These are phyloP conservation scores for Lacerta agilis DNA, from an alignment of 2,797 vertebrate species.

Conservation along the genomic window DNA sequence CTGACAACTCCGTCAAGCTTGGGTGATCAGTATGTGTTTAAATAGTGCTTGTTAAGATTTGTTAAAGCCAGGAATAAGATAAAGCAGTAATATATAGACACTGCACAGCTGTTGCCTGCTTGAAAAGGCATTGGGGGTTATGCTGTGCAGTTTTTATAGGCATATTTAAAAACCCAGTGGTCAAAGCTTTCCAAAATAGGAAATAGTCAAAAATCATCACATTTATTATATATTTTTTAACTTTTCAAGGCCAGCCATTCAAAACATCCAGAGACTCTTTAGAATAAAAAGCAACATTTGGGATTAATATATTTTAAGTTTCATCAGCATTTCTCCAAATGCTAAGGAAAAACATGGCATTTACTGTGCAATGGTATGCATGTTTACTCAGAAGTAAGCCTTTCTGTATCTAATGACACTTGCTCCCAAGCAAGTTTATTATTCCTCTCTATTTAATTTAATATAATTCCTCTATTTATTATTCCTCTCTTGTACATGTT, in stretches of 20 bases:
- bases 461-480: not conserved
- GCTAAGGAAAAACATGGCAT: not conserved
- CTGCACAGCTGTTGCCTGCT: conserved; percentile 52
- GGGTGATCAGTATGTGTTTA: conserved; percentile 34
- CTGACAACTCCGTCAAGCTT: not conserved
- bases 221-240: not conserved
- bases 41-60: conserved; percentile 54
- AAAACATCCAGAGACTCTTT: not conserved
- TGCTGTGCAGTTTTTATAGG: conserved; percentile 36
- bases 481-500: conserved; percentile 7
- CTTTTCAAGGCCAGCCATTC: conserved; percentile 20
- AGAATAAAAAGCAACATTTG: conserved; percentile 18
- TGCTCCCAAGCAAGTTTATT: not conserved
- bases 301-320: conserved; percentile 23
- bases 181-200: conserved; percentile 27
- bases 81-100: conserved; percentile 35
- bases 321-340: conserved; percentile 35
- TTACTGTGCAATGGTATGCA: not conserved
- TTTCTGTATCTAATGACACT: not conserved
- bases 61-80: conserved; percentile 53
- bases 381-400: not conserved
- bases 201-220: conserved; percentile 25
- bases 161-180: conserved; percentile 43
- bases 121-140: conserved; percentile 46
- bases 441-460: not conserved